These are phyloP conservation scores for Netelia melanura DNA, from an alignment of 2,888 invertebrate species.

Conservation along the genomic window DNA sequence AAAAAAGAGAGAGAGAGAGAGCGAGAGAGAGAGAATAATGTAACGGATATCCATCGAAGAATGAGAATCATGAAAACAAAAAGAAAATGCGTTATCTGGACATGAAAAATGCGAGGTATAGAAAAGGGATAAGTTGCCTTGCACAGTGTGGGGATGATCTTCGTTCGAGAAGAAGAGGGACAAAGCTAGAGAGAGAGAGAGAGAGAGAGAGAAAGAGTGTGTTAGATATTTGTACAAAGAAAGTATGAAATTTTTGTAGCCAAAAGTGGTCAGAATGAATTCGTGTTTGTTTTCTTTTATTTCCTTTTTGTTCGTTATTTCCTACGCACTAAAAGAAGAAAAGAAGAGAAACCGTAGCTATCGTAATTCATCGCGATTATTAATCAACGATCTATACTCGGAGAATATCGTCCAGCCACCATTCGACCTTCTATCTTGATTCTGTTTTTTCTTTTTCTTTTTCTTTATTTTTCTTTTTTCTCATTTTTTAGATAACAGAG, in stretches of 20 bases:
- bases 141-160: too few relatives aligned
- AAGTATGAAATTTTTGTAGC: conserved; percentile 54
- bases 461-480: conserved; percentile 23
- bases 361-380: conserved; percentile 2
- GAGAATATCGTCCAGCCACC: conserved; percentile 28
- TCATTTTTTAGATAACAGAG: conserved; percentile 41
- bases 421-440: conserved; percentile 5
- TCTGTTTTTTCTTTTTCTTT: conserved; percentile 20
- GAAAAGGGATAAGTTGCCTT: too few relatives aligned
- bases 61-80: background rate
- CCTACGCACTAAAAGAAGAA: conserved; percentile 73
- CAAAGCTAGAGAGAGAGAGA: conserved; percentile 1
- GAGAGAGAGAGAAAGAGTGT: conserved; percentile 21
- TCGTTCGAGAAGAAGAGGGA: too few relatives aligned
- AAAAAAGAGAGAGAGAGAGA: conserved; percentile 30
- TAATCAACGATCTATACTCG: background rate
- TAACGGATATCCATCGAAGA: background rate
- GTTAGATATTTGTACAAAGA: conserved; percentile 64
- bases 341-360: conserved; percentile 25
- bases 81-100: background rate
- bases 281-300: conserved; percentile 72
- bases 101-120: background rate
- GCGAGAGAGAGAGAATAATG: conserved; percentile 26
- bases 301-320: conserved; percentile 52
- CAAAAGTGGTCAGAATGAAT: conserved; percentile 55